Base-by-base conservation (phyloP, 2,888 invertebrate genomes). In the Hemicrepidius hirtus region DNA sequence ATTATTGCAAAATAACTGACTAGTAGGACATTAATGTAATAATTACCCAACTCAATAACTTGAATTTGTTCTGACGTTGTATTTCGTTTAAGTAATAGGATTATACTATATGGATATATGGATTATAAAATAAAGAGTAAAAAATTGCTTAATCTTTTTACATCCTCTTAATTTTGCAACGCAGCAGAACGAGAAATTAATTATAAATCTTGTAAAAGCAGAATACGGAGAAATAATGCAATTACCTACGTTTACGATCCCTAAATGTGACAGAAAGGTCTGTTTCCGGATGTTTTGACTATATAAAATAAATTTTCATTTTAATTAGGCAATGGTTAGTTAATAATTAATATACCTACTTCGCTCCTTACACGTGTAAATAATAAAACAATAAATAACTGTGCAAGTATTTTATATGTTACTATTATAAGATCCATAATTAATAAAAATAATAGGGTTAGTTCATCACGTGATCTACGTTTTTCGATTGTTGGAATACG, bases 151-250 rank as follows among this genome's bases (percentile, higher is more conserved):
- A 20, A 50, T 21, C 32, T 32, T 28, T 24, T 24, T 55, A 55
- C 16, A 9, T 55, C 32, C 53, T 18, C 18, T 32, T 55, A 55
- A 55, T 49, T 49, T 49, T 49, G 12, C 49, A 49, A 55, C 53
- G 32, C n/a, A 32, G 32, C 32, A 55, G 32, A 55, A 55, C 32
- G 53, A 55, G 32, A 32, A 55, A 16, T 32, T 28, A 16, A 55
- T 55, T 55, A 55, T 28, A 32, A 55, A 55, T 32, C 53, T 16
- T 55, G 32, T 32, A 55, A 55, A 55, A 55, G 32, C 53, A 55
- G 53, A 32, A 55, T 21, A 49, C 21, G 49, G 21, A 10, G 21
- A 21, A 49, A 49, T 49, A 49, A 49, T 21, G 9, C 21, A 21
- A 49, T 49, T 49, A 49, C 20, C 21, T 12, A 18, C 49, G 46